Base-by-base conservation (phyloP, 2,113 vertebrate species). In the Phasianus colchicus region DNA sequence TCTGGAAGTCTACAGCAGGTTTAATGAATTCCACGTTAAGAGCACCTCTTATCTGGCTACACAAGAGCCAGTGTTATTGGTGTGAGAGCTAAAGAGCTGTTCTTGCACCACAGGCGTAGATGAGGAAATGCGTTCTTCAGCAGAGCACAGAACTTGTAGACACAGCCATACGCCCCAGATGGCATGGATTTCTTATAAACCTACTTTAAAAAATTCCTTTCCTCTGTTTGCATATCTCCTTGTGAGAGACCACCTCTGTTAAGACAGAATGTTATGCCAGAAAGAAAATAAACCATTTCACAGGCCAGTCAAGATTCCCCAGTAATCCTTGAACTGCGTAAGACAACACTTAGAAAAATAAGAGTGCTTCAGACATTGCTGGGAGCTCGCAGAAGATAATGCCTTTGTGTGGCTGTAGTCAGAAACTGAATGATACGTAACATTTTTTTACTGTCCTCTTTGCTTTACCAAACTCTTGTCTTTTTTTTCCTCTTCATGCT, bases 21-120 rank as follows among this genome's bases (percentile, higher is more conserved):
- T 96, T 93, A 95, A 89, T 97, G 89, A 94, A 86, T 94, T 88
- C 67, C 86, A 69, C 81, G 90, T 83, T 95, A 86, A 91, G 67
- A 93, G 73, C 60, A 42, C 87, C 38, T 96, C 91, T 97, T 91
- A 95, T 84, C 80, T 93, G 71, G 75, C 94, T 85, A 58, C 83
- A 88, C 63, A 89, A 95, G 86, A 91, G 86, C 89, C 83, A 89
- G 69, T 79, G 73, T 84, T 96, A 80, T 0, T 92, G 88, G 65
- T 93, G 57, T 83, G 48, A 84, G 67, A 93, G 71, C 92, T 95
- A 75, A 86, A 91, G 74, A 92, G 88, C 87, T 60, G 66, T 83
- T 92, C 88, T 74, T 88, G 71, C 90, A 95, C 73, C 86, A 64
- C 12, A 67, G 69, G 70, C 71, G 6, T 64, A 69, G 77, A 65